Base-by-base conservation (phyloP, 2,113 vertebrate genomes). In the Hiodon tergisus region DNA sequence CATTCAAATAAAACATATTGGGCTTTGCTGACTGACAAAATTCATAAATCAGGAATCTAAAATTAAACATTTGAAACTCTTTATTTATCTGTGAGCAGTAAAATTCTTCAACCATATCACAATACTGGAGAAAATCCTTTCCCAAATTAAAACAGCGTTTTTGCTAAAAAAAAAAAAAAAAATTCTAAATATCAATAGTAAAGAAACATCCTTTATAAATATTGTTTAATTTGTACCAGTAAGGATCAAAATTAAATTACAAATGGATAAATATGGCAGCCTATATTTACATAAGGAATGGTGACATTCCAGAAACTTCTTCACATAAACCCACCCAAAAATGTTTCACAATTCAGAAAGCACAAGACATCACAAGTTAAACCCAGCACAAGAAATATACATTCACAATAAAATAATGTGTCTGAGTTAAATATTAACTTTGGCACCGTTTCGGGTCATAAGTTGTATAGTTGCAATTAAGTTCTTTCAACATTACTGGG, bases 161-260 rank as follows among this genome's bases (percentile, higher is more conserved):
- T 57, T 57, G 6, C 6, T 11, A 11, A 57, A 57, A 57, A 57
- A 8, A 8, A 57, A 57, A 57, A 57, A 57, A 57, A 57, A 1
- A 57, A 57, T 57, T 95, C 94, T 99, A 99, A 96, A 99, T 98
- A 98, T 98, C 98, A 98, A 98, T 98, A 98, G 92, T 95, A 95
- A 96, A 97, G 96, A 98, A 98, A 98, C 96, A 97, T 97, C 97
- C 94, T 99, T 99, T 99, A 99, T 99, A 99, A 99, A 99, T 99
- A 99, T 94, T 95, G 96, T 98, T 97, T 98, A 94, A 96, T 99
- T 95, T 99, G 96, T 97, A 96, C 94, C 94, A 98, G 97, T 98
- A 97, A 98, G 98, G 98, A 98, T 94, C 95, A 98, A 98, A 99
- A 98, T 98, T 99, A 98, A 99, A 98, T 99, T 98, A 98, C 95